Conservation (phyloP, 2,797 vertebrate genomes). For the Sternarchorhynchus goeldii region DNA sequence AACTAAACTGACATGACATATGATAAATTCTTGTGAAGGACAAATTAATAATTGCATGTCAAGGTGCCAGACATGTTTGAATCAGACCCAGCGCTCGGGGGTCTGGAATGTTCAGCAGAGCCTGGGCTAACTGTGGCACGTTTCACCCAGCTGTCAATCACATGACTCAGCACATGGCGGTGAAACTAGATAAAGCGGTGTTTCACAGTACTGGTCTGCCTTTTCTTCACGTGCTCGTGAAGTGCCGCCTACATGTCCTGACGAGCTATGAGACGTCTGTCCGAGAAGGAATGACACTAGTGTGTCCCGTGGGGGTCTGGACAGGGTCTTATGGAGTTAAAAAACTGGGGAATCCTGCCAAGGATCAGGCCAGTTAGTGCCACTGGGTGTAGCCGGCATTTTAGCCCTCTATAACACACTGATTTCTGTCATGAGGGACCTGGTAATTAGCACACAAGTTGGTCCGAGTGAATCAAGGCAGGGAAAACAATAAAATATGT, state of each 20-base stretch:
- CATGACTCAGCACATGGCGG: conserved; percentile 13
- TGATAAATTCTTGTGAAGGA: conserved; percentile 51
- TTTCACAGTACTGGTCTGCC: background rate
- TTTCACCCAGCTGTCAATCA: conserved; percentile 14
- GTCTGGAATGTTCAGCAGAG: conserved; percentile 18
- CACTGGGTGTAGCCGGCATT: too few relatives aligned
- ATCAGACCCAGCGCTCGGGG: conserved; percentile 35
- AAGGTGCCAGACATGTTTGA: conserved; percentile 41
- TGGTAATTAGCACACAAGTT: too few relatives aligned
- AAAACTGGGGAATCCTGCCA: too few relatives aligned
- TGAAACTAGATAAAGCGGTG: background rate
- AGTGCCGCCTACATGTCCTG: background rate
- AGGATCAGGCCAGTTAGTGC: too few relatives aligned
- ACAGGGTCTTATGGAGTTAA: background rate
- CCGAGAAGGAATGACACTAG: too few relatives aligned
- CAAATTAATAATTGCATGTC: conserved; percentile 57
- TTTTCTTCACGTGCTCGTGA: background rate
- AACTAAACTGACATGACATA: conserved; percentile 26
- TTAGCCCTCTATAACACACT: too few relatives aligned
- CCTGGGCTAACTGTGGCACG: conserved; percentile 6
- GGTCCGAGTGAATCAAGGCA: too few relatives aligned
- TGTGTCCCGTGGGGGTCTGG: background rate
- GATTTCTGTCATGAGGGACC: too few relatives aligned
- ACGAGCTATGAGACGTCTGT: background rate
- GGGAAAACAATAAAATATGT: too few relatives aligned